Evolutionary conservation across 2,113 vertebrate species (phyloP).

Genomic region (Oryzias javanicus): DNA sequence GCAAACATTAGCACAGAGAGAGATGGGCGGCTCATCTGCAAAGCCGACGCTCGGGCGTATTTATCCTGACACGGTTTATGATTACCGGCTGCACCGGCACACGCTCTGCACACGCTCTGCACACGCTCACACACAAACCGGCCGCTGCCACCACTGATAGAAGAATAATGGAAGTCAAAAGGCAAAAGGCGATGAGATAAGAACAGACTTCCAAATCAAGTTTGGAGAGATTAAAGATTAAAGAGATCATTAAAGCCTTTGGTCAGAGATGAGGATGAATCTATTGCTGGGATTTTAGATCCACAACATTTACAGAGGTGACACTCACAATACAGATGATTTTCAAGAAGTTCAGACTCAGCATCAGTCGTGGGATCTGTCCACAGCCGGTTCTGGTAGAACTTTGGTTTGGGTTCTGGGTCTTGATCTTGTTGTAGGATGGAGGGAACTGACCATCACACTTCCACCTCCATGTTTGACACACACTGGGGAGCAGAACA

Average conservation of each 20-base stretch:
- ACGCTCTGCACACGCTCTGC: slow-evolving; percentile 9
- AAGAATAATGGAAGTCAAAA: slow-evolving; percentile 81
- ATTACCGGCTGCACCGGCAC: slow-evolving; percentile 54
- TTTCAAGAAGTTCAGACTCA: no score
- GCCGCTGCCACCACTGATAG: slow-evolving; percentile 74
- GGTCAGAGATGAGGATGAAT: background rate
- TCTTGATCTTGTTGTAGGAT: no score
- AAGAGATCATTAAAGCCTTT: slow-evolving; percentile 40
- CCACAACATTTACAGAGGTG: background rate
- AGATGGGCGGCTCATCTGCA: slow-evolving; percentile 68
- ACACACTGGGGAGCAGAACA: no score
- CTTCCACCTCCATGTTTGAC: no score
- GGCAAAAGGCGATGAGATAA: slow-evolving; percentile 55
- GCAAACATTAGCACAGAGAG: slow-evolving; percentile 58
- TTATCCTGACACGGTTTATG: slow-evolving; percentile 86
- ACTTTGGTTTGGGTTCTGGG: no score
- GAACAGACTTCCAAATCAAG: slow-evolving; percentile 38
- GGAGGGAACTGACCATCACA: no score
- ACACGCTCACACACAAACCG: background rate
- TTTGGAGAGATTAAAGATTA: slow-evolving; percentile 30
- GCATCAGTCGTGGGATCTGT: no score
- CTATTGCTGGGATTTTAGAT: no score
- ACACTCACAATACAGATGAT: background rate
- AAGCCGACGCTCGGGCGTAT: slow-evolving; percentile 77
- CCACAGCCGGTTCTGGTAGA: no score